Evolutionary conservation across 2,797 vertebrate genomes (phyloP), one percentile per base, ranked within the genome.

Genomic region (Acanthiza pusilla): DNA sequence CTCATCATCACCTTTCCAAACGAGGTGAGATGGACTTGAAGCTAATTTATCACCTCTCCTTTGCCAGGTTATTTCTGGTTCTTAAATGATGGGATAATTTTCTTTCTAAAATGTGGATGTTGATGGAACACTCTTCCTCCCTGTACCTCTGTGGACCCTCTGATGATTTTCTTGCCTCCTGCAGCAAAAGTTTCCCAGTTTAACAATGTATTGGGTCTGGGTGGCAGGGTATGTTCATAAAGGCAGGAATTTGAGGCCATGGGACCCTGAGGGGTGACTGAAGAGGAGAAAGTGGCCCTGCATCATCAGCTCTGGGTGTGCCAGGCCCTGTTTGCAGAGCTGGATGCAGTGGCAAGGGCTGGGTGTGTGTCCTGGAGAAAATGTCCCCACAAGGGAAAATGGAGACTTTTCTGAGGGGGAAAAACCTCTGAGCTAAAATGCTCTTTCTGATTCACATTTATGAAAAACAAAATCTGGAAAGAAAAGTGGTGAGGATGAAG

Each of bases 61-160:
- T 79, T 60, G 27, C 80, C 12, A 50, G 54, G 10, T 43, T 54
- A 72, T 67, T 80, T 40, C 51, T 61, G 55, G 30, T 22, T 77
- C 61, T 57, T 51, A 60, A 75, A 13, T 13, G 10, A 29, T 17
- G 42, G n/a, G 27, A 22, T 48, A 12, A 29, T 42, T 83, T 51
- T 55, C 26, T 50, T 47, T 63, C 45, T 83, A 63, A 18, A 60
- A 67, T 61, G 40, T 7, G 10, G 8, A 8, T 50, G 13, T 67
- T 50, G 42, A 21, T 47, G 63, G n/a, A 71, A 32, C 38, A 30
- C 13, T 65, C 16, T 71, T 38, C 36, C 8, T 23, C 10, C 19
- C 10, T 0, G 0, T 42, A 42, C 17, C 8, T 55, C 47, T 43
- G 67, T 16, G 4, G 45, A n/a, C 2, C 16, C 38, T 47, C 30